phyloP scores from a whole-genome alignment of 2,888 invertebrate species.

The Pegoplata infirma region DNA sequence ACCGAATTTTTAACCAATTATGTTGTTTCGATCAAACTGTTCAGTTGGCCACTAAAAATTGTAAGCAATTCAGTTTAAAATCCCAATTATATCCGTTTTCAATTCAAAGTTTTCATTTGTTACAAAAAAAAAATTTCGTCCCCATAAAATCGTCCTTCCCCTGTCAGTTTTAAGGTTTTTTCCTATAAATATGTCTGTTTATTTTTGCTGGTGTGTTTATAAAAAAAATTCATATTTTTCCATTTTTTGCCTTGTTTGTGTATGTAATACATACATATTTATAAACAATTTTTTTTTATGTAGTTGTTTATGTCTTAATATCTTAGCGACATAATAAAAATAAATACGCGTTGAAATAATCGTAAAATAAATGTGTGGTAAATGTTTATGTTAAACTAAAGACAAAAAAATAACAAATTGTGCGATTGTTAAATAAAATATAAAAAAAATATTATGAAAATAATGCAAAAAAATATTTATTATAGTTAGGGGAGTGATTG shows the following conservation, averaged over 20 bases:
- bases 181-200: neutral
- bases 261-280: slow-evolving; percentile 49
- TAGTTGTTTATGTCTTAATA: slow-evolving; percentile 60
- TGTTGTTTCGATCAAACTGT: too few species aligned
- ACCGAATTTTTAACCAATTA: too few species aligned
- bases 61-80: too few species aligned
- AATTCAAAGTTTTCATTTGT: too few species aligned
- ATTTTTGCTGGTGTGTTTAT: neutral
- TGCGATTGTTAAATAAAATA: slow-evolving; percentile 33
- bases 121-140: too few species aligned
- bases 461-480: neutral
- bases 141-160: too few species aligned
- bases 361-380: slow-evolving; percentile 62
- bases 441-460: neutral
- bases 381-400: slow-evolving; percentile 54
- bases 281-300: slow-evolving; percentile 42
- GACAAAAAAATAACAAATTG: slow-evolving; percentile 48
- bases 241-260: slow-evolving; percentile 25
- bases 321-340: slow-evolving; percentile 62
- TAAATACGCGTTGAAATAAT: slow-evolving; percentile 61
- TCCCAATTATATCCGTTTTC: too few species aligned
- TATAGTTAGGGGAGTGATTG: slow-evolving; percentile 3
- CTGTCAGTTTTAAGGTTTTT: neutral
- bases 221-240: slow-evolving; percentile 21
- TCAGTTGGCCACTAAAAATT: too few species aligned